These are phyloP conservation scores for Phlogophora meticulosa DNA, from an alignment of 2,888 invertebrate genomes.

Conservation along the genomic window DNA sequence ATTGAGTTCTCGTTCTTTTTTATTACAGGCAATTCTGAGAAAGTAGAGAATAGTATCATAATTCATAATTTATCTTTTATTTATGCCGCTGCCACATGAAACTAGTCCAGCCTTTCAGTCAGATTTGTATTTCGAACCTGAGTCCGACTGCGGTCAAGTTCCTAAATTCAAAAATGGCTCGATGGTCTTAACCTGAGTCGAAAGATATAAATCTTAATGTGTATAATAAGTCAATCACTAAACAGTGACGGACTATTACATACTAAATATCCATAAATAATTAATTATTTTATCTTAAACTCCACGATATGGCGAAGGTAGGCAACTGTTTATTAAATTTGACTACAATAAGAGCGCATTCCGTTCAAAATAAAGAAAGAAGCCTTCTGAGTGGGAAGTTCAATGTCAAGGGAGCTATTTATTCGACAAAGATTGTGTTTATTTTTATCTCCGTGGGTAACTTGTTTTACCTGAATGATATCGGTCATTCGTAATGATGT, in stretches of 20 bases:
- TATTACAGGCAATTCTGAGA: constrained; percentile 31
- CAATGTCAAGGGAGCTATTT: constrained; percentile 59
- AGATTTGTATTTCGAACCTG: no score
- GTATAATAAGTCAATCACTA: no score
- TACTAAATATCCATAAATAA: neutral
- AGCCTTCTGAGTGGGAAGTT: constrained; percentile 73
- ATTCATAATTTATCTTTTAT: constrained; percentile 8
- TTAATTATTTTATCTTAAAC: constrained; percentile 2
- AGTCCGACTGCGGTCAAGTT: no score
- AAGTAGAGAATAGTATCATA: constrained; percentile 22
- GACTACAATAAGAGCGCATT: constrained; percentile 32
- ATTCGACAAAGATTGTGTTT: constrained; percentile 55
- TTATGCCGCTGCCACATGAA: constrained; percentile 3
- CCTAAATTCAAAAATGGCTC: no score
- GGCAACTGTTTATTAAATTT: constrained; percentile 9
- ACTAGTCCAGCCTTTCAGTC: neutral
- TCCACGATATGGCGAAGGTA: neutral
- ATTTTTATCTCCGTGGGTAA: constrained; percentile 65
- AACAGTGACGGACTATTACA: neutral
- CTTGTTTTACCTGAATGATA: constrained; percentile 65
- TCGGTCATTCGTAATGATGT: constrained; percentile 55
- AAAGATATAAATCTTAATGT: no score
- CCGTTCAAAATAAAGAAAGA: constrained; percentile 39
- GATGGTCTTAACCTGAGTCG: no score
- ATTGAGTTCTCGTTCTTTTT: constrained; percentile 28